These are phyloP conservation scores for Trichacis sp. DNA, from an alignment of 2,888 invertebrate species.

Conservation along the genomic window DNA sequence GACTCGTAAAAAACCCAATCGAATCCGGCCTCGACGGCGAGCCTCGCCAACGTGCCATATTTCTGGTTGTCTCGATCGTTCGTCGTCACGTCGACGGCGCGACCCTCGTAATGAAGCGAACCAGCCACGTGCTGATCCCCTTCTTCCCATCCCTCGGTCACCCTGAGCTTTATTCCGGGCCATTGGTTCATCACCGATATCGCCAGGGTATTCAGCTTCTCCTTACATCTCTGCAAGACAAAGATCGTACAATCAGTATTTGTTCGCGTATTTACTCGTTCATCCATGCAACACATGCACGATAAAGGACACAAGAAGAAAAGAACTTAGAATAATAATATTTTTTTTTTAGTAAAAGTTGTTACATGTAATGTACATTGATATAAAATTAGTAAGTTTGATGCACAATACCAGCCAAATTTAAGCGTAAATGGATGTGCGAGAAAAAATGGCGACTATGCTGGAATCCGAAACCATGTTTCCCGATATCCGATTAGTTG, in stretches of 20 bases:
- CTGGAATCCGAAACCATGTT: too few relatives aligned
- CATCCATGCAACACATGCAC: too few relatives aligned
- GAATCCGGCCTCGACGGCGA: constrained; percentile 97
- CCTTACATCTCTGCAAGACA: constrained; percentile 88
- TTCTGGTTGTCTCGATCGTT: constrained; percentile 93
- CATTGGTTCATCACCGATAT: constrained; percentile 98
- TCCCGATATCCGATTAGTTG: too few relatives aligned
- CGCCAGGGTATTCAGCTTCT: constrained; percentile 93
- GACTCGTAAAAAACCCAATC: constrained; percentile 99
- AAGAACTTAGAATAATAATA: too few relatives aligned
- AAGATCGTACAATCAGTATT: background rate
- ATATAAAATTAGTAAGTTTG: too few relatives aligned
- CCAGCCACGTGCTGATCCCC: constrained; percentile 82
- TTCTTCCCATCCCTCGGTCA: constrained; percentile 97
- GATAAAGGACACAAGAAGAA: too few relatives aligned
- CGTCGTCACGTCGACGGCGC: constrained; percentile 96
- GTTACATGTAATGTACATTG: too few relatives aligned
- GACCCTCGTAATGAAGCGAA: constrained; percentile 95
- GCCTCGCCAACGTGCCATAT: constrained; percentile 94
- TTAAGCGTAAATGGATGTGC: too few relatives aligned
- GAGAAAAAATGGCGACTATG: too few relatives aligned
- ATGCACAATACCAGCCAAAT: too few relatives aligned
- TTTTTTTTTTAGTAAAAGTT: too few relatives aligned
- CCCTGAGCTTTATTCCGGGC: constrained; percentile 93
- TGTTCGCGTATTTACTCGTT: background rate